These are phyloP conservation scores for Macrotis lagotis DNA, from an alignment of 2,113 vertebrate genomes.

Conservation along the genomic window DNA sequence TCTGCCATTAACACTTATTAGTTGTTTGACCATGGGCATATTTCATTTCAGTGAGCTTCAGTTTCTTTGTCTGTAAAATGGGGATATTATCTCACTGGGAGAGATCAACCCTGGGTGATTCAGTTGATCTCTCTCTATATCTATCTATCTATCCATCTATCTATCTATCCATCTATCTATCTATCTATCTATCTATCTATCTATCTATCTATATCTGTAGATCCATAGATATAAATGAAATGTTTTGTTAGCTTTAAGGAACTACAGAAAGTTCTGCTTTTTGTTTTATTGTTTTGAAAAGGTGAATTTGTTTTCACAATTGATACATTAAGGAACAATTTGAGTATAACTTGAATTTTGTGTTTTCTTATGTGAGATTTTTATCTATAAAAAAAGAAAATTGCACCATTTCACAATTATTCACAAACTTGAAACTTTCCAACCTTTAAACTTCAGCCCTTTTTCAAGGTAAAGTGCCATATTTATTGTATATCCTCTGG, in stretches of 20 bases:
- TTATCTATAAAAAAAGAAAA: background rate
- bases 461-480: background rate
- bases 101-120: background rate
- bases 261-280: background rate
- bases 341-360: background rate
- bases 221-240: background rate
- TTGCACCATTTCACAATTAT: background rate
- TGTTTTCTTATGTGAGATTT: background rate
- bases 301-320: background rate
- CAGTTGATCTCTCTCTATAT: no score
- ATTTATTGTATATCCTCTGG: background rate
- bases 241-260: background rate
- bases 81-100: background rate
- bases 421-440: background rate
- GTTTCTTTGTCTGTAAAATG: background rate
- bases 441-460: background rate
- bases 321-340: background rate
- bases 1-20: background rate
- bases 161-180: no score
- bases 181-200: no score
- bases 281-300: background rate
- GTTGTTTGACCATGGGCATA: background rate
- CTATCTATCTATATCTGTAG: no score
- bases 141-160: no score
- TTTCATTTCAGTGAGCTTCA: background rate